Base-by-base conservation (phyloP, 2,888 invertebrate species). In the Endotricha flammealis region DNA sequence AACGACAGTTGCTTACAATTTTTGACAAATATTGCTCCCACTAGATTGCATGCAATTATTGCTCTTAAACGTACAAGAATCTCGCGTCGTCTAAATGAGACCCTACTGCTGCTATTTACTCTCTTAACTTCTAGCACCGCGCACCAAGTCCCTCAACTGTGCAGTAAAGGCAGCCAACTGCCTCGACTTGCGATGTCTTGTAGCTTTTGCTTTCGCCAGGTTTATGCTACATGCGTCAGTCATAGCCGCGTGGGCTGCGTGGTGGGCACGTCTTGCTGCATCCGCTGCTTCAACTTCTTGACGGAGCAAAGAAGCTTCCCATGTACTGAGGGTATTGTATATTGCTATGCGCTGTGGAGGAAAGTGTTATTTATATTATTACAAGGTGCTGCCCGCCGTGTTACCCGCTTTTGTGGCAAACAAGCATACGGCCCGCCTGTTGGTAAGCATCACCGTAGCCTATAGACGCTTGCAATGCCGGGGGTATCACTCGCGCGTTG, bases 301-400 rank as follows among this genome's bases (percentile, higher is more conserved):
- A 0, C 75, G 65, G 0, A 72, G 46, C 0, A 75, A 32, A 0
- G 63, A 39, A 0, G 63, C 49, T 38, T 79, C 83, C 82, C 82
- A 82, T 1, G 58, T 48, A 38, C 48, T 74, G 0, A 85, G 57
- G 0, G 79, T 74, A 57, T 76, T 81, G 16, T 58, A 47, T 44
- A 82, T 75, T 1, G 82, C 80, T 10, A 67, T 50, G 1, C 80
- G 74, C 85, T 85, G 68, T 27, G 12, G 8, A 12, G 10, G 12
- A 13, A 20, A n/a, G 8, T 23, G 8, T 8, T 10, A 25, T 20
- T 20, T 22, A 20, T 22, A 16, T 16, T 16, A 4, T 16, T 16
- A 16, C 6, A 16, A 16, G 6, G n/a, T n/a, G n/a, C n/a, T n/a
- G n/a, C n/a, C n/a, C n/a, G n/a, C n/a, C n/a, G n/a, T n/a, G n/a